These are phyloP conservation scores for Semibalanus balanoides DNA, from an alignment of 1,140 invertebrate genomes.

Conservation along the genomic window DNA sequence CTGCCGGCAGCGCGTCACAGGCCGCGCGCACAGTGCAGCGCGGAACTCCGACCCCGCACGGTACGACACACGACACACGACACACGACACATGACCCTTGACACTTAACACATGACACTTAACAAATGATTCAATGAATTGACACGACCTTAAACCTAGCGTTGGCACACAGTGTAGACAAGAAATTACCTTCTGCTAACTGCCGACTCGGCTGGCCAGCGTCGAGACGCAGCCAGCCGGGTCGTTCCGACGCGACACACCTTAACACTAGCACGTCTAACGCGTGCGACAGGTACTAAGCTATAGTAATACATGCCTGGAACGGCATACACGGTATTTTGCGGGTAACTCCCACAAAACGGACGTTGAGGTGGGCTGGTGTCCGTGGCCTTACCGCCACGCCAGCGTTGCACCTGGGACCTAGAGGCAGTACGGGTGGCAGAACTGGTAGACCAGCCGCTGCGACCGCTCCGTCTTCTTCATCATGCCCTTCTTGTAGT, in stretches of 20 bases:
- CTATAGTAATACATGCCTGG: not conserved
- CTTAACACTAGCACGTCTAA: too few relatives aligned
- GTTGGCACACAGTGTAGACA: not conserved
- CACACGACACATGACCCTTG: not conserved
- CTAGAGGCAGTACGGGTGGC: conserved; percentile 78
- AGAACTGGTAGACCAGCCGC: conserved; percentile 97
- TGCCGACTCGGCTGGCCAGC: too few relatives aligned
- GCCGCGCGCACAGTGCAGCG: not conserved
- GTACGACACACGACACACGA: not conserved
- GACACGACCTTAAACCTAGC: too few relatives aligned
- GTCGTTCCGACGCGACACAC: too few relatives aligned
- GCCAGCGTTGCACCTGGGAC: not conserved
- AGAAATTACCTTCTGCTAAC: not conserved
- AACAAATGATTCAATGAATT: too few relatives aligned
- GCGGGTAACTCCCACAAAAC: conserved; percentile 1
- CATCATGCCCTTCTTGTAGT: conserved; percentile 99
- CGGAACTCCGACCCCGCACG: not conserved
- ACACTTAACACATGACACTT: too few relatives aligned
- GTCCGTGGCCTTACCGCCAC: not conserved
- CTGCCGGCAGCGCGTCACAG: too few relatives aligned
- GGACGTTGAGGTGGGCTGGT: not conserved
- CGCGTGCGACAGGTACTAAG: not conserved
- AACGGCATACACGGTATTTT: conserved; percentile 5
- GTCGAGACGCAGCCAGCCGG: too few relatives aligned
- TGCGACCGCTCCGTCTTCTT: conserved; percentile 97